Conservation (phyloP, 2,113 vertebrate genomes). For the Terrapene triunguis region DNA sequence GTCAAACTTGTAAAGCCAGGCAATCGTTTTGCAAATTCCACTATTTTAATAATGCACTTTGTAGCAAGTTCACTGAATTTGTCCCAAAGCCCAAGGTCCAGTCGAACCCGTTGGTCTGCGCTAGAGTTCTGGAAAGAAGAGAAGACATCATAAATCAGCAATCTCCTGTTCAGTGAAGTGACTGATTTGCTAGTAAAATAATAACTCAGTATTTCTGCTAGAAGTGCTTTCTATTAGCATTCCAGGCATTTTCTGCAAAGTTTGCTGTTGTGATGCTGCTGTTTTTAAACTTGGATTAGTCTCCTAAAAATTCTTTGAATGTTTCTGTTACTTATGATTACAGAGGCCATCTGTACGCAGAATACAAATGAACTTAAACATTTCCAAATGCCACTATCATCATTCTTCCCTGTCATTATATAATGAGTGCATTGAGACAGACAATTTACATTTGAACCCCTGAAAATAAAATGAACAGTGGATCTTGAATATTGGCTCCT, state of each 20-base stretch:
- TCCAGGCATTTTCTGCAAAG: constrained; percentile 33
- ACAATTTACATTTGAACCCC: constrained; percentile 54
- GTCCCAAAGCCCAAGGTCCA: constrained; percentile 98
- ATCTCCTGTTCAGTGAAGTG: background rate
- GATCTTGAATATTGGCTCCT: constrained; percentile 43
- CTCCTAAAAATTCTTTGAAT: constrained; percentile 52
- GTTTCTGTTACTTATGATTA: constrained; percentile 64
- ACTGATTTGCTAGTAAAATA: constrained; percentile 1
- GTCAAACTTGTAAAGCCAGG: constrained; percentile 96
- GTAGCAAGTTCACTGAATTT: constrained; percentile 99
- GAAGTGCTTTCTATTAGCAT: constrained; percentile 16
- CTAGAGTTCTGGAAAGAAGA: constrained; percentile 91
- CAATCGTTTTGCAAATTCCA: constrained; percentile 98
- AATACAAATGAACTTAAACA: constrained; percentile 68
- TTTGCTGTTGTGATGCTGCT: constrained; percentile 33
- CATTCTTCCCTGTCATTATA: constrained; percentile 58
- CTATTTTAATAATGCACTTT: constrained; percentile 99
- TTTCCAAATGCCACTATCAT: constrained; percentile 72
- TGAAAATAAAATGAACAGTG: constrained; percentile 61
- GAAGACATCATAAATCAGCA: constrained; percentile 47
- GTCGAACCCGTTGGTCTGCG: constrained; percentile 94
- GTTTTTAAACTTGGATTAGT: constrained; percentile 53
- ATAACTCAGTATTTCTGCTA: background rate
- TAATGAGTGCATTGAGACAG: constrained; percentile 64
- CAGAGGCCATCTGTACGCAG: constrained; percentile 63